A percentile compares a stretch with the other conserved stretches of the same genome.
phyloP scores from a whole-genome alignment of 2,797 vertebrate species.

The Lemur catta region DNA sequence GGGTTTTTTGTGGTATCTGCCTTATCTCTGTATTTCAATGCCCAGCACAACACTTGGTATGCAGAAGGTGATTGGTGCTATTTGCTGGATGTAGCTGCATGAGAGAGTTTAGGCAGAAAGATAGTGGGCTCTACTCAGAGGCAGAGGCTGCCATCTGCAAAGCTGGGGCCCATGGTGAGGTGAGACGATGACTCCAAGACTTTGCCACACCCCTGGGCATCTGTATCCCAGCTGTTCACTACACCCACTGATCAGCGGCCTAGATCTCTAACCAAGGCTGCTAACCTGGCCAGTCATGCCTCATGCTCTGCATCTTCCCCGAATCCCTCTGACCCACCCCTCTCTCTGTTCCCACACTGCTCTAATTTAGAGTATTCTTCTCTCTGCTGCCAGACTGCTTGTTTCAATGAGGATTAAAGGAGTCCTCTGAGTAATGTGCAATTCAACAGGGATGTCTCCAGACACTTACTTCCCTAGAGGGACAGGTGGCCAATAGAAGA shows the following conservation, averaged over 20 bases:
- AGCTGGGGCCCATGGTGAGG: neutral
- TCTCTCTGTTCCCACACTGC: accelerated
- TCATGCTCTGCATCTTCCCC: neutral
- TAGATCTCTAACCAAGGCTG: neutral
- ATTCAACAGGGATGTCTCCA: neutral
- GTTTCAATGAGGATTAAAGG: neutral
- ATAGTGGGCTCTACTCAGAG: neutral
- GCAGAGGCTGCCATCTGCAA: neutral
- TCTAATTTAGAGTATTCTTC: neutral
- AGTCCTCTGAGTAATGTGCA: neutral
- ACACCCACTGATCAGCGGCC: neutral
- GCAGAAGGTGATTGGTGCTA: neutral
- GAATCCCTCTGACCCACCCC: neutral
- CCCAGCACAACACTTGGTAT: neutral
- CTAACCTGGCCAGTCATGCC: neutral
- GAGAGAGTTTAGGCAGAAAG: neutral
- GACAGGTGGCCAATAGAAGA: neutral
- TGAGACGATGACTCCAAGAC: neutral
- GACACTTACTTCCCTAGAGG: neutral
- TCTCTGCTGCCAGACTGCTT: neutral
- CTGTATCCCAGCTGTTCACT: neutral
- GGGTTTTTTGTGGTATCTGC: neutral
- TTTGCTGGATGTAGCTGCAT: neutral
- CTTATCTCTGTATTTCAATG: neutral
- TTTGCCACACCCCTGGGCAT: neutral